Evolutionary conservation across 2,888 invertebrate species (phyloP).

Genomic region (Dasypogon diadema): DNA sequence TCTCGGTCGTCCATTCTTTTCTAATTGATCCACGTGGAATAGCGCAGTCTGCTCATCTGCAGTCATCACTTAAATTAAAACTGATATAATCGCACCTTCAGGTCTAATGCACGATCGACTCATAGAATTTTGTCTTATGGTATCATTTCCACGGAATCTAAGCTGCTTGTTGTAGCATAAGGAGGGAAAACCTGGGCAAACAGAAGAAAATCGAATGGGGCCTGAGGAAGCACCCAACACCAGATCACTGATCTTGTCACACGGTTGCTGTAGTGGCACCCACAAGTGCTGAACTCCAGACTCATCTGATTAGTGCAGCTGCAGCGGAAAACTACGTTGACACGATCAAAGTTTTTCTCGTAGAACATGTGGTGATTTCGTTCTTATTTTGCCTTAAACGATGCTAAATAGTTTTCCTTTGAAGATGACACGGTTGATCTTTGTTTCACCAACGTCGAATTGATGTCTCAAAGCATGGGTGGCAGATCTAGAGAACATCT

Average conservation of each 20-base stretch:
- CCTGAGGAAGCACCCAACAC: not conserved
- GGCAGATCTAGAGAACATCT: not conserved
- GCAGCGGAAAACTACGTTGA: not conserved
- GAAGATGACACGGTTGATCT: not conserved
- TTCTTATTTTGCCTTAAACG: not conserved
- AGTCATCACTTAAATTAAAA: conserved; percentile 8
- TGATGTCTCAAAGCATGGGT: not conserved
- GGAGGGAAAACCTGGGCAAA: not conserved
- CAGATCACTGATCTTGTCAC: too few relatives aligned
- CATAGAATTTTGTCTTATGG: not conserved
- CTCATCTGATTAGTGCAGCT: conserved; percentile 13
- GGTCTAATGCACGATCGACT: not conserved
- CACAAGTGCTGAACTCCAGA: not conserved
- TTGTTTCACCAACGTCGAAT: not conserved
- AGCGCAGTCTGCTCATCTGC: not conserved
- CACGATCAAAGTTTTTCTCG: not conserved
- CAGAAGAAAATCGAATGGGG: not conserved
- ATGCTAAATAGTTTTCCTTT: not conserved
- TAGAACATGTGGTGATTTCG: not conserved
- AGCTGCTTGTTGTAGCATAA: not conserved
- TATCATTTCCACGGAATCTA: not conserved
- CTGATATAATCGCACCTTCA: conserved; percentile 12
- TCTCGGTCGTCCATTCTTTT: not conserved
- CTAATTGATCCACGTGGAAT: not conserved
- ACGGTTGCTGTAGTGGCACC: too few relatives aligned